Base-by-base conservation (phyloP, 2,888 invertebrate species). In the Corythucha ciliata region DNA sequence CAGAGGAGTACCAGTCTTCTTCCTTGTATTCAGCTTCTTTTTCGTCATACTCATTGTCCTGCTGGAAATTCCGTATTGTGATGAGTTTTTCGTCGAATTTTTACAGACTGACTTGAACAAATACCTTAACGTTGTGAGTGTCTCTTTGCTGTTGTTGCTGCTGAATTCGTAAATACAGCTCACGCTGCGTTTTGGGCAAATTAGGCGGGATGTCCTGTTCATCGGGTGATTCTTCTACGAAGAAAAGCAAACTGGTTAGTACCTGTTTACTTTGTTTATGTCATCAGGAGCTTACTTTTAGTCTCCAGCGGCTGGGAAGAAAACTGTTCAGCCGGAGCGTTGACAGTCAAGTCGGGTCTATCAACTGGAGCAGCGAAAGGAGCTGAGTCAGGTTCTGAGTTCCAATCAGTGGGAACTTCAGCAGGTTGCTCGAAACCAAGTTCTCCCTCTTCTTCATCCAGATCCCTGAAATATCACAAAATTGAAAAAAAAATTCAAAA, bases 1-100 rank as follows among this genome's bases (percentile, higher is more conserved):
- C 85, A 64, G 84, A 85, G 2, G 85, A 86, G 64, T 86, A 87
- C 81, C 86, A 86, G 67, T 81, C 79, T 51, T 71, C 70, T 36
- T 68, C 67, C 50, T 66, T 63, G 46, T 62, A 63, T 16, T 61
- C 62, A 1, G 64, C 61, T 25, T 66, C 66, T 24, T 63, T 64
- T 10, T 58, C 57, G 24, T 63, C 60, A n/a, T 57, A 54, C 32
- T 60, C 59, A 24, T 56, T 57, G 20, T 53, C 52, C 54, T 56
- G 34, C 18, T 49, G 41, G 29, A n/a, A n/a, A n/a, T n/a, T n/a
- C n/a, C n/a, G n/a, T n/a, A n/a, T n/a, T n/a, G 39, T 14, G 26
- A 14, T 7, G 12, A 41, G 20, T 14, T 18, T 18, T 18, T 18
- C 8, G 34, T 16, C 14, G n/a, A 3, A 21, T 50, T 10, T 14